Evolutionary conservation across 1,140 invertebrate genomes (phyloP).

Genomic region (Drosophila tsacasi): DNA sequence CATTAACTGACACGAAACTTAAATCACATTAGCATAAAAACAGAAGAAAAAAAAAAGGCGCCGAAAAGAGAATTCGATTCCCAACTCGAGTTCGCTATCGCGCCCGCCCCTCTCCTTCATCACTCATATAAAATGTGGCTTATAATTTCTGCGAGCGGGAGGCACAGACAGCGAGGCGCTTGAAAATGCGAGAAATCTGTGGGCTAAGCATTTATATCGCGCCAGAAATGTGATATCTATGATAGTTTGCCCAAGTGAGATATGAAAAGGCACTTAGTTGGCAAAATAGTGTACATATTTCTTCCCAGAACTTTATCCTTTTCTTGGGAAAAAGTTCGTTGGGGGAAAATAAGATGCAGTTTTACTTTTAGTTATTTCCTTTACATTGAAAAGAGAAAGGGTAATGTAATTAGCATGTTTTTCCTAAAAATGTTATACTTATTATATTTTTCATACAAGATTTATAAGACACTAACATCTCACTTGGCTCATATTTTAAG

Average conservation of each 20-base stretch:
- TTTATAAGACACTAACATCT: not conserved
- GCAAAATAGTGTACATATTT: constrained; percentile 3
- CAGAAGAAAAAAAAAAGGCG: constrained; percentile 34
- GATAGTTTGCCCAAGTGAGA: constrained; percentile 4
- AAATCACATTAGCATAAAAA: constrained; percentile 66
- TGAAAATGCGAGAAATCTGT: constrained; percentile 21
- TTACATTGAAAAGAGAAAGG: not conserved
- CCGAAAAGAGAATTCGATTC: constrained; percentile 49
- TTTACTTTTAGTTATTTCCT: not conserved
- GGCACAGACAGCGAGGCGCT: constrained; percentile 23
- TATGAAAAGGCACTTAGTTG: constrained; percentile 20
- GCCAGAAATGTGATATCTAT: constrained; percentile 20
- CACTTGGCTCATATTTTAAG: too few species aligned
- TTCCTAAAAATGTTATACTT: too few species aligned
- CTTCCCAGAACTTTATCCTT: not conserved
- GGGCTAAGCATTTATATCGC: constrained; percentile 19
- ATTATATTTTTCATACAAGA: too few species aligned
- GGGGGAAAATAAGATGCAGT: not conserved
- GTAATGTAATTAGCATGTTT: not conserved
- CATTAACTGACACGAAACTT: constrained; percentile 57
- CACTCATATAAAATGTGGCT: constrained; percentile 50
- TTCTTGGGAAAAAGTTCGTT: too few species aligned
- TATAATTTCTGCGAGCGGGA: constrained; percentile 19
- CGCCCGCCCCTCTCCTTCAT: constrained; percentile 7
- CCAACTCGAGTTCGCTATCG: constrained; percentile 15